Evolutionary conservation across 2,113 vertebrate genomes (phyloP).

Genomic region (Ahaetulla prasina): DNA sequence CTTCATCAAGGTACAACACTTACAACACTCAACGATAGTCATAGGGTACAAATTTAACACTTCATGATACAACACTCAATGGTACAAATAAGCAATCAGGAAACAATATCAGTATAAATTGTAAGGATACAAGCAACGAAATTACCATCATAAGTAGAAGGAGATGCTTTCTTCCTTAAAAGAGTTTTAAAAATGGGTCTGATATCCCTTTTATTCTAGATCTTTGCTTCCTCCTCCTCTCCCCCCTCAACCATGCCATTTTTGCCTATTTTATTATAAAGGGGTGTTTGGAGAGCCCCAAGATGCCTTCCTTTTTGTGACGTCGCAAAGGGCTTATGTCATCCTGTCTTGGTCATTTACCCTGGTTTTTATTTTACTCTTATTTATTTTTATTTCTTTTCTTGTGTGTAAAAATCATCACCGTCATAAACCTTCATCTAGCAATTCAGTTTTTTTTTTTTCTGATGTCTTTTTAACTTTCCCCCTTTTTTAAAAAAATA

Average conservation of each 20-base stretch:
- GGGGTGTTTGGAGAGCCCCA: neutral
- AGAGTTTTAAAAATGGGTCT: neutral
- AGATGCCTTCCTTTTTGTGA: neutral
- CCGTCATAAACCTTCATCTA: neutral
- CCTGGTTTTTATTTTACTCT: neutral
- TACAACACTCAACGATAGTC: too few relatives aligned
- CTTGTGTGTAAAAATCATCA: neutral
- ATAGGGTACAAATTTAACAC: too few relatives aligned
- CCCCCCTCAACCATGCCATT: neutral
- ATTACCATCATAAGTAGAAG: too few relatives aligned
- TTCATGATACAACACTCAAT: too few relatives aligned
- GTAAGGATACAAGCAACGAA: too few relatives aligned
- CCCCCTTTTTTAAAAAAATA: neutral
- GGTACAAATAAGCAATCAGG: too few relatives aligned
- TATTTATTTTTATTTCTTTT: too few relatives aligned
- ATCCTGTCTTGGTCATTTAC: neutral
- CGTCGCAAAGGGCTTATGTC: accelerated
- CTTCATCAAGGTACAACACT: too few relatives aligned
- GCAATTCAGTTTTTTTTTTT: neutral
- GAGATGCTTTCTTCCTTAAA: too few relatives aligned
- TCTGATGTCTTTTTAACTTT: neutral
- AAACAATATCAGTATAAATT: too few relatives aligned
- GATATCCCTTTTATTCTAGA: neutral
- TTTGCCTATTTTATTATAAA: neutral
- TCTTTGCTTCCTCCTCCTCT: neutral